phyloP scores from a whole-genome alignment of 1,140 invertebrate genomes.

The Orussus abietinus region DNA sequence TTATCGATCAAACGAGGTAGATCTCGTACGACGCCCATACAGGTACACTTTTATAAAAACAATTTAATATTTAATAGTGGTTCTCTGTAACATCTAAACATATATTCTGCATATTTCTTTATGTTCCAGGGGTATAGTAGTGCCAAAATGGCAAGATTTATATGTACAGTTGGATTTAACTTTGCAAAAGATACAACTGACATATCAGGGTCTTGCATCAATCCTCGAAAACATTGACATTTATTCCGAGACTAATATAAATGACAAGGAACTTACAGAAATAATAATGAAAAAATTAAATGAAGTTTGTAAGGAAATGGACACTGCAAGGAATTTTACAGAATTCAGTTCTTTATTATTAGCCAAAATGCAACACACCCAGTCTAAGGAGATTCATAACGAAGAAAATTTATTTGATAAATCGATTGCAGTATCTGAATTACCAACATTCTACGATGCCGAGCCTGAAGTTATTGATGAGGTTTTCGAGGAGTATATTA shows the following conservation, averaged over 20 bases:
- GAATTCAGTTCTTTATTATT: conserved; percentile 39
- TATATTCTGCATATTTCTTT: conserved; percentile 9
- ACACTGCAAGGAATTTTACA: conserved; percentile 36
- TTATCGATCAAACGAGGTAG: conserved; percentile 28
- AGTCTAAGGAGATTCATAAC: not conserved
- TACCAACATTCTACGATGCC: conserved; percentile 26
- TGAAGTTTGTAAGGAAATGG: conserved; percentile 36
- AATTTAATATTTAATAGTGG: conserved; percentile 4
- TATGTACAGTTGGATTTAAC: conserved; percentile 41
- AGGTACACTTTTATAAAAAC: conserved; percentile 20
- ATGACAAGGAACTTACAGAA: conserved; percentile 20
- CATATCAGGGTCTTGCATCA: conserved; percentile 32
- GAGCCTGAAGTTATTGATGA: conserved; percentile 46
- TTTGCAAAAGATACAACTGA: conserved; percentile 38
- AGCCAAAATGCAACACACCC: conserved; percentile 20
- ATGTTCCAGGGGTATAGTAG: conserved; percentile 20
- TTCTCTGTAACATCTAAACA: conserved; percentile 7
- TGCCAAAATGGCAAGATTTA: conserved; percentile 40
- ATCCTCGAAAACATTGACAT: conserved; percentile 37
- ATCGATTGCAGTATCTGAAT: conserved; percentile 3
- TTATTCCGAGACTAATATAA: conserved; percentile 16
- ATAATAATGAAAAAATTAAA: conserved; percentile 28
- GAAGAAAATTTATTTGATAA: conserved; percentile 1
- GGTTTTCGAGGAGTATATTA: conserved; percentile 50
- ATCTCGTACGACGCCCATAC: conserved; percentile 25